Conservation (phyloP, 2,888 invertebrate genomes). For the Andrena bucephala region DNA sequence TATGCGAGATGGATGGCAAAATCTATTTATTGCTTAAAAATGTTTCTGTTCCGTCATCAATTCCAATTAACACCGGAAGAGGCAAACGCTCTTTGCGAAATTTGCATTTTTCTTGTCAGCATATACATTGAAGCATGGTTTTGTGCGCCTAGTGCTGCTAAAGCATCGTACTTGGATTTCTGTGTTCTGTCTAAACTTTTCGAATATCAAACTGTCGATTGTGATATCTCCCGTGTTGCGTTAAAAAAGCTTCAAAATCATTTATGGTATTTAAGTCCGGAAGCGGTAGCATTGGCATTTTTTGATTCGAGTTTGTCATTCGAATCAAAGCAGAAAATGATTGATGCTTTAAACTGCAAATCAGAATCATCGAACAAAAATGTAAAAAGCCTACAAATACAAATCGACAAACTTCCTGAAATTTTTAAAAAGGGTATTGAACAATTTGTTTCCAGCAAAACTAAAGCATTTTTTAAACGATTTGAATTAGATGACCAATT, state of each 20-base stretch:
- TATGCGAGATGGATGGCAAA: slow-evolving; percentile 34
- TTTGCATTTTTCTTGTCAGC: slow-evolving; percentile 15
- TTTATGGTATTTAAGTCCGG: slow-evolving; percentile 14
- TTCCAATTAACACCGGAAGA: slow-evolving; percentile 5
- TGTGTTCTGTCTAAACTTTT: not conserved
- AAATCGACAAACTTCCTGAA: slow-evolving; percentile 4
- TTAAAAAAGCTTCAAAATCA: slow-evolving; percentile 17
- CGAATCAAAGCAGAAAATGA: slow-evolving; percentile 2
- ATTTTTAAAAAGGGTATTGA: slow-evolving; percentile 7
- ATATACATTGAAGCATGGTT: slow-evolving; percentile 4
- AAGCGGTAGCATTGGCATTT: slow-evolving; percentile 15
- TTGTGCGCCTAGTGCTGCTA: not conserved
- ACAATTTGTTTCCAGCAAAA: slow-evolving; percentile 2
- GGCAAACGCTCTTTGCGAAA: not conserved
- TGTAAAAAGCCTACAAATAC: slow-evolving; percentile 7
- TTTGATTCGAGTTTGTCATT: slow-evolving; percentile 14
- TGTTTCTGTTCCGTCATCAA: slow-evolving; percentile 23
- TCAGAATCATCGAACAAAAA: slow-evolving; percentile 1
- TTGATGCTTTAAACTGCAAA: not conserved
- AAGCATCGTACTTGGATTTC: not conserved
- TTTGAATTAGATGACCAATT: slow-evolving; percentile 13
- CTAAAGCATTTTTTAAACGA: slow-evolving; percentile 10
- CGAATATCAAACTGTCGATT: slow-evolving; percentile 6
- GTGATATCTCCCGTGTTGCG: slow-evolving; percentile 1
- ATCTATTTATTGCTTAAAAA: slow-evolving; percentile 25